phyloP scores from a whole-genome alignment of 2,113 vertebrate genomes.

The Ceyx cyanopectus region DNA sequence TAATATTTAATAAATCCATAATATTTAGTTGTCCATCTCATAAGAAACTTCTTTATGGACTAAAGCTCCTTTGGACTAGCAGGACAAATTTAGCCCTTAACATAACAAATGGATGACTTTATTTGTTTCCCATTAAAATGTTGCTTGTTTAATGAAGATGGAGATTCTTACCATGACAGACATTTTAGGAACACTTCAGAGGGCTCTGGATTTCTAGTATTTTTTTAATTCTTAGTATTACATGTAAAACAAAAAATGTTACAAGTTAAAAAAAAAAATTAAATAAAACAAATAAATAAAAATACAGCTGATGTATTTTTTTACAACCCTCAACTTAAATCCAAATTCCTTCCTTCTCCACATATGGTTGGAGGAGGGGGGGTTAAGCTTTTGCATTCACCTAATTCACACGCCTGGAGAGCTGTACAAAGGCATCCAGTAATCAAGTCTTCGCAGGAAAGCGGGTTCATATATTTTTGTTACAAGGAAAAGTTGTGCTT shows the following conservation, averaged over 20 bases:
- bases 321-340: background rate
- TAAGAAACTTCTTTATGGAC: background rate
- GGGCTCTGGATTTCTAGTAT: background rate
- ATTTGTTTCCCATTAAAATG: background rate
- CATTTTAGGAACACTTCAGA: background rate
- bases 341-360: background rate
- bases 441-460: constrained; percentile 31
- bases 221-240: background rate
- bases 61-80: background rate
- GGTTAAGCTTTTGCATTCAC: background rate
- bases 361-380: background rate
- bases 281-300: background rate
- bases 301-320: background rate
- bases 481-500: constrained; percentile 5
- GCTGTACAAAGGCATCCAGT: constrained; percentile 15
- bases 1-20: background rate
- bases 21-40: background rate
- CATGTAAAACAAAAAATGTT: background rate
- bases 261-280: background rate
- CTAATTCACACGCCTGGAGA: background rate
- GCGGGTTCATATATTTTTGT: constrained; percentile 6
- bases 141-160: background rate
- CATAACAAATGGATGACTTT: background rate
- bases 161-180: background rate
- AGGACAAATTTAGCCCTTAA: background rate